Evolutionary conservation across 2,888 invertebrate species (phyloP), one percentile per base, ranked within the genome.

Genomic region (Eupithecia exiguata): DNA sequence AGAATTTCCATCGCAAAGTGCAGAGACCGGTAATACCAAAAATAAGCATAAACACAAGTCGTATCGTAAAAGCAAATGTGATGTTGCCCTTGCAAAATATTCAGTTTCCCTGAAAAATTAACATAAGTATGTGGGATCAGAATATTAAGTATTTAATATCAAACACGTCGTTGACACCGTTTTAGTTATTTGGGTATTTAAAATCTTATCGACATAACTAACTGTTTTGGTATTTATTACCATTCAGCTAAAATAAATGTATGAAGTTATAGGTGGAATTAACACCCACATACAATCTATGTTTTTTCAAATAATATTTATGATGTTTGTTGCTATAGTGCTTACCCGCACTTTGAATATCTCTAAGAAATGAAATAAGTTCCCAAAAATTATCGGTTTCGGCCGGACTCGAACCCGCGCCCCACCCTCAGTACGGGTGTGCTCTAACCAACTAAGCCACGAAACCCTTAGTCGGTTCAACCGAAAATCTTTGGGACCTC

Each of bases 11-110:
- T 80, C 80, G 69, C 82, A 82, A 78, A 84, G 80, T 84, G 83
- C 84, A 84, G 78, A 79, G 76, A 73, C 75, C 78, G 81, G 81
- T 82, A 77, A 84, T 82, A 68, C 81, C 68, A 61, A 84, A 82
- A 82, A 84, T 84, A 84, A 85, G 83, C 81, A 83, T 81, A 82
- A 83, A 84, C 81, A 83, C 77, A 78, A 80, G 84, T 78, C 77
- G 76, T 84, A 85, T 84, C 87, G 78, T 87, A 85, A 87, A 87
- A 86, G 82, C 82, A 80, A 86, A 87, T 83, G 86, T 77, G 78
- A 77, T 83, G 82, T 86, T 82, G 81, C 81, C 83, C 80, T 81
- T 83, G 84, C 84, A 82, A 81, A 84, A 85, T 84, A 82, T 82
- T 84, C 81, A 78, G 82, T 86, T 81, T 82, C 81, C 83, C 80